Evolutionary conservation across 1,140 invertebrate species (phyloP), one percentile per base, ranked within the genome.

Genomic region (Agrilus planipennis): DNA sequence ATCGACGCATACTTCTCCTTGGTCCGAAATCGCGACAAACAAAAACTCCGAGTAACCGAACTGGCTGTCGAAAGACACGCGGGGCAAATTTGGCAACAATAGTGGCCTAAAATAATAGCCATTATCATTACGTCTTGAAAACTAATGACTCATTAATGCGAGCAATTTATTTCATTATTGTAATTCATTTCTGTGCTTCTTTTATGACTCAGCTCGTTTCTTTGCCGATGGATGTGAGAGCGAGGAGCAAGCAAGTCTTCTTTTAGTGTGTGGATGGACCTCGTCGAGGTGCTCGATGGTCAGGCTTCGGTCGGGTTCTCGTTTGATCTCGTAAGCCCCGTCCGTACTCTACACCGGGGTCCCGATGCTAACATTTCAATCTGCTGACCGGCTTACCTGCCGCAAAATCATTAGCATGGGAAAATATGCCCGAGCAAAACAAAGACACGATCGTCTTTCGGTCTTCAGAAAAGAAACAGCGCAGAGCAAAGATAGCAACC

Each of bases 91-190:
- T 34, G 22, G 30, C 12, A 25, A 34, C 20, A 37, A 34, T 42
- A 37, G 37, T 42, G 41, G 25, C 30, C 23, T 14, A 25, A 34
- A 54, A 55, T 55, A 56, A 58, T 52, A 34, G 47, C 54, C 55
- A 56, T 58, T 56, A 58, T 58, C 52, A 53, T 54, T 52, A 53
- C 50, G 53, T 49, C 50, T 47, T 42, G 50, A 57, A 59, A 57
- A 59, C 54, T 57, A 57, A 57, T 49, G 49, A 52, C 46, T 50
- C 54, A 57, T 59, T 59, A 59, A 56, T 57, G 50, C 42, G 46
- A 38, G 41, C 52, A 59, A 59, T 59, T 59, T 57, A 53, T 59
- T 59, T 55, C 55, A 59, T 59, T 59, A 59, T 59, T 53, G 52
- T 59, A 59, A 59, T 57, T 59, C 57, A 51, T 57, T 53, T 49